Conservation (phyloP, 2,888 invertebrate species). For the Dioctria linearis region DNA sequence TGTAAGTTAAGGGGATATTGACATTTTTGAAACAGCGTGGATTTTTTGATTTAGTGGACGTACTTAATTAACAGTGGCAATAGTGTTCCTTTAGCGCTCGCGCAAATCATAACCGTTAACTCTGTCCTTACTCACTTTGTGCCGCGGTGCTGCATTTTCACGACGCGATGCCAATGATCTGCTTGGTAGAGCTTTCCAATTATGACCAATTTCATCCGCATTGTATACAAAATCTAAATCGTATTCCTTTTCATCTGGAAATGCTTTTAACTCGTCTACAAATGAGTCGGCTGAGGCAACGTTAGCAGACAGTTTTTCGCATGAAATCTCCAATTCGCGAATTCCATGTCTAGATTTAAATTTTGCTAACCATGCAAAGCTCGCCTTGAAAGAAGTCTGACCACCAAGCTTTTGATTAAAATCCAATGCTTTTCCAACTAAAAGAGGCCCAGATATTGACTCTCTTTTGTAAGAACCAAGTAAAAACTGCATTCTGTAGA, state of each 20-base stretch:
- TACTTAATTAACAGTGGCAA: conserved; percentile 32
- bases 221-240: conserved; percentile 13
- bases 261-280: no score
- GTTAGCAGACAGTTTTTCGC: conserved; percentile 47
- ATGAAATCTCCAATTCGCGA: conserved; percentile 50
- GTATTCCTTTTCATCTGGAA: no score
- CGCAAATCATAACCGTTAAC: conserved; percentile 33
- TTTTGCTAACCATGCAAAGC: conserved; percentile 41
- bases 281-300: no score
- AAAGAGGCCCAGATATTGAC: conserved; percentile 41
- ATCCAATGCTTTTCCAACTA: conserved; percentile 45
- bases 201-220: no score
- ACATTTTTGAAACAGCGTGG: no score
- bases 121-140: conserved; percentile 40
- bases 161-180: no score
- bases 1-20: no score
- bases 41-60: conserved; percentile 1
- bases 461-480: conserved; percentile 42
- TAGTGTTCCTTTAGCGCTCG: conserved; percentile 44
- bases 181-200: conserved; percentile 51
- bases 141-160: conserved; percentile 33
- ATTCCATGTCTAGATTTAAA: no score
- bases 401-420: conserved; percentile 47
- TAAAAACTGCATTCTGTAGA: conserved; percentile 41
- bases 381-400: conserved; percentile 36